phyloP scores from a whole-genome alignment of 92 coral and sea anemone species.

The Porites lobata region DNA sequence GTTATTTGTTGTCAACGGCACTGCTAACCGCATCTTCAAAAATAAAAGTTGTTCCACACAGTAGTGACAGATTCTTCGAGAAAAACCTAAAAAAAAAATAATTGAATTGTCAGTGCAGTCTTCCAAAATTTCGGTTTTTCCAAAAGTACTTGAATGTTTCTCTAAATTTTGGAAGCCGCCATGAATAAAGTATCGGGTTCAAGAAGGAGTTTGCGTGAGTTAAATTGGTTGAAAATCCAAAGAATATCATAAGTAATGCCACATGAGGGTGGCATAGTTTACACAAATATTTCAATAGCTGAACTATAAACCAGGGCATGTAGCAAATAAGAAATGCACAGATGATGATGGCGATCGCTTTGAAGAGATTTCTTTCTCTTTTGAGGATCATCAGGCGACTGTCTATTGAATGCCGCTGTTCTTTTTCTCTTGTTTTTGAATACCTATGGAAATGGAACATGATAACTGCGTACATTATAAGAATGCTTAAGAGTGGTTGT shows the following conservation, averaged over 20 bases:
- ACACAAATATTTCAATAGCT: neutral
- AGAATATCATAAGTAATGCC: neutral
- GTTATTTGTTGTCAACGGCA: too few species aligned
- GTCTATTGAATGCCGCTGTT: neutral
- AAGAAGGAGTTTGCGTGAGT: constrained; percentile 28
- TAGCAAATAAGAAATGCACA: constrained; percentile 25
- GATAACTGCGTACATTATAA: neutral
- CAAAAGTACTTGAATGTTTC: constrained; percentile 9
- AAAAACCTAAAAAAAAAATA: too few species aligned
- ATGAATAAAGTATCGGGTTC: constrained; percentile 63
- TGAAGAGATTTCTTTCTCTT: neutral
- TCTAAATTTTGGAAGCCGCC: constrained; percentile 61
- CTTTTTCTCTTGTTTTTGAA: neutral
- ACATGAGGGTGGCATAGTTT: neutral
- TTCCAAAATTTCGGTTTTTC: neutral
- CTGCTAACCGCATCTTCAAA: too few species aligned
- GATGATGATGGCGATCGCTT: constrained; percentile 13
- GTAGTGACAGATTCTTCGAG: too few species aligned
- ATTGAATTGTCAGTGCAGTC: too few species aligned
- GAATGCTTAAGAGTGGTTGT: neutral
- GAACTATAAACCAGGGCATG: constrained; percentile 11
- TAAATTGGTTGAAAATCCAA: neutral
- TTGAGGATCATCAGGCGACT: neutral
- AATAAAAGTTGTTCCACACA: too few species aligned
- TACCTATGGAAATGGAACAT: neutral